Evolutionary conservation across 2,797 vertebrate genomes (phyloP), one percentile per base, ranked within the genome.

Genomic region (Eleutherodactylus coqui): DNA sequence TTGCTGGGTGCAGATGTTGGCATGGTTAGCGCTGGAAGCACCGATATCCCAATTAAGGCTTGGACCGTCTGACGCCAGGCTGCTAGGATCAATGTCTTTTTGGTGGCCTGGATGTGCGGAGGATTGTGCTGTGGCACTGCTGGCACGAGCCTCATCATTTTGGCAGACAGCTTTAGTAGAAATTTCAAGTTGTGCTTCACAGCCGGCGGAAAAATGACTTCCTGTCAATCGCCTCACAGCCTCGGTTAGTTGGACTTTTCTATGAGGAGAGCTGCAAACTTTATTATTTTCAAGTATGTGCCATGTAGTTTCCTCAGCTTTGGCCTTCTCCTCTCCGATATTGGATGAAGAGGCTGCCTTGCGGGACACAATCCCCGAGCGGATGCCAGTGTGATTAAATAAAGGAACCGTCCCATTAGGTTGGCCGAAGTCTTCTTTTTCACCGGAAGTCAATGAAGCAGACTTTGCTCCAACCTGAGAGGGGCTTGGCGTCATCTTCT

Each of bases 161-260:
- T 51, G 41, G 41, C 34, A 75, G 3, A 60, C 51, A 38, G 43
- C 9, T 60, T 62, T 72, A 21, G 55, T 38, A 8, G 75, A 27
- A 58, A 49, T 5, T 43, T 86, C 73, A 82, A 76, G 32, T 72
- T 73, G 70, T 73, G 70, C 55, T 78, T 78, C 76, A 41, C 34
- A 27, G 53, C 53, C 13, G 17, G 24, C 2, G n/a, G 24, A 3
- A 21, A n/a, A 21, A 5, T 38, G 76, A 11, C 83, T 91, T 79
- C 87, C 60, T 0, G 89, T 67, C 8, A 93, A 85, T 49, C 92
- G 92, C 90, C 90, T 92, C 73, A 93, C 88, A 24, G 93, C 85
- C 79, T 93, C 91, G 0, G 89, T 89, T 79, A 94, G 90, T 70
- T 32, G 89, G 32, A 92, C 83, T 75, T 95, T 90, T 0, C 14